These are phyloP conservation scores for Drosophila tristis DNA, from an alignment of 1,140 invertebrate genomes.

Conservation along the genomic window DNA sequence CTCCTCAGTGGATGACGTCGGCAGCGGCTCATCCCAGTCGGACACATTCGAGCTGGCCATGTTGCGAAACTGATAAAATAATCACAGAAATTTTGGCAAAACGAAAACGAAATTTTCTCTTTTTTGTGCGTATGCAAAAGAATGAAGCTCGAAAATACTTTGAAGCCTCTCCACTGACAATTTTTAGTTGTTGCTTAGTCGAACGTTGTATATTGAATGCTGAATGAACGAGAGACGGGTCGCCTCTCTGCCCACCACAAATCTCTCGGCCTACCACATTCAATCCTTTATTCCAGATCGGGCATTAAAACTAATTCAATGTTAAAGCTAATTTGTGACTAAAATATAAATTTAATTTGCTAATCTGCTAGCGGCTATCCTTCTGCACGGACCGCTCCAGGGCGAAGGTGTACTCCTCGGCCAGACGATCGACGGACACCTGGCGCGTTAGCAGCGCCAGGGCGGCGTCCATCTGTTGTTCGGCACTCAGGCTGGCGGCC, in stretches of 20 bases:
- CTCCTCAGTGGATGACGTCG: conserved; percentile 43
- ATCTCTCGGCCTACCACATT: too few species aligned
- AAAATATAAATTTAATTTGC: too few species aligned
- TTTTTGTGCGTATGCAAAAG: too few species aligned
- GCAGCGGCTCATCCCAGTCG: conserved; percentile 74
- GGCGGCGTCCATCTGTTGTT: conserved; percentile 75
- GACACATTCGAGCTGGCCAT: conserved; percentile 67
- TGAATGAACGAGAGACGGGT: too few species aligned
- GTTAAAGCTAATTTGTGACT: conserved; percentile 3
- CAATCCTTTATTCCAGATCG: too few species aligned
- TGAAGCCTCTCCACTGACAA: too few species aligned
- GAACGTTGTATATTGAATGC: too few species aligned
- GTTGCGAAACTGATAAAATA: neutral
- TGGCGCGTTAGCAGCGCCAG: conserved; percentile 77
- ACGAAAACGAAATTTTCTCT: too few species aligned
- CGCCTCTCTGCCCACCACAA: too few species aligned
- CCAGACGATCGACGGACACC: conserved; percentile 63
- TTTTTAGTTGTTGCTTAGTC: too few species aligned
- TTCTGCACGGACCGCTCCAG: conserved; percentile 78
- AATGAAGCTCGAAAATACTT: too few species aligned
- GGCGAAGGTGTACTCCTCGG: conserved; percentile 74
- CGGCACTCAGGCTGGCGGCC: conserved; percentile 54
- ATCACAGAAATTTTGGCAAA: too few species aligned
- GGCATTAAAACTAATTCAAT: neutral
- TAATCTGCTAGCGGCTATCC: conserved; percentile 64